phyloP scores from a whole-genome alignment of 2,113 vertebrate species.

The Empidonax alnorum region DNA sequence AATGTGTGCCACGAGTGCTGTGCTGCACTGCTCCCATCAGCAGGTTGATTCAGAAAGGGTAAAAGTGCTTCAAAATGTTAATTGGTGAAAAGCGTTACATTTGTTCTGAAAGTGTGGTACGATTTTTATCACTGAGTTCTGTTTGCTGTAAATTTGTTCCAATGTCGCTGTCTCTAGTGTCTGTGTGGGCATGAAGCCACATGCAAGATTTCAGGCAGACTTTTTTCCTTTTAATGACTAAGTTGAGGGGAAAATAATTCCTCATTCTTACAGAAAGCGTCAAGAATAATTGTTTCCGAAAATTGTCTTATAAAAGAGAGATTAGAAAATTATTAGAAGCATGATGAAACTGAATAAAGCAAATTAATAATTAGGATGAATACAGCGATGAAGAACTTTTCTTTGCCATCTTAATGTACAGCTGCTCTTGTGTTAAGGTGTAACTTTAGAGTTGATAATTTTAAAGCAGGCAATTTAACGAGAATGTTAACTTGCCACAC shows the following conservation, averaged over 20 bases:
- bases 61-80: background rate
- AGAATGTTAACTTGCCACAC: background rate
- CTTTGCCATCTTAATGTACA: background rate
- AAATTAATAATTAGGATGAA: background rate
- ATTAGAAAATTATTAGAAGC: background rate
- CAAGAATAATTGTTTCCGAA: background rate
- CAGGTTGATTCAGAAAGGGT: background rate
- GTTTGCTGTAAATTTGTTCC: background rate
- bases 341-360: background rate
- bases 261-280: fast-evolving
- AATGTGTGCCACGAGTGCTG: fast-evolving
- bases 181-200: background rate
- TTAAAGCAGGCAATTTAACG: background rate
- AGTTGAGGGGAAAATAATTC: background rate
- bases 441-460: background rate
- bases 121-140: background rate
- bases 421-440: fast-evolving
- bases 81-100: fast-evolving
- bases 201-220: background rate
- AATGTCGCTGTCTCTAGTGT: fast-evolving
- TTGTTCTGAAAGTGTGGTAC: background rate
- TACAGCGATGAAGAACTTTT: background rate
- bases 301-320: background rate
- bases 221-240: background rate
- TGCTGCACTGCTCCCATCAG: background rate